phyloP scores from a whole-genome alignment of 2,888 invertebrate species.

The Drosophila infuscata region DNA sequence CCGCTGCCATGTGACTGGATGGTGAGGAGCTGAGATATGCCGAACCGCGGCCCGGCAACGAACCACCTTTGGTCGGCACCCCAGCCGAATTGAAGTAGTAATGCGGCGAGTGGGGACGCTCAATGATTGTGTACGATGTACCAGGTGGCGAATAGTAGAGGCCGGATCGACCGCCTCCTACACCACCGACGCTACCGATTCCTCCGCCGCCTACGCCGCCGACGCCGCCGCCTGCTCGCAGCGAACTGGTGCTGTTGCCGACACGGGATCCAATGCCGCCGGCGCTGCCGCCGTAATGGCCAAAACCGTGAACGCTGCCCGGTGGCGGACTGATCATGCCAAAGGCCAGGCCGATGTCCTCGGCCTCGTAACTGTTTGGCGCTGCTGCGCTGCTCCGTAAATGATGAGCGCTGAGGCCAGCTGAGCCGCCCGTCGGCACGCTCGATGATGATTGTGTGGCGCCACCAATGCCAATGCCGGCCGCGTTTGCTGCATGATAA shows the following conservation, averaged over 20 bases:
- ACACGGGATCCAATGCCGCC: slow-evolving; percentile 69
- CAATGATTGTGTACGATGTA: slow-evolving; percentile 95
- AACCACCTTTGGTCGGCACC: slow-evolving; percentile 84
- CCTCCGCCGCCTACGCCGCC: slow-evolving; percentile 85
- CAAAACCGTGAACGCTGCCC: slow-evolving; percentile 66
- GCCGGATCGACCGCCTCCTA: slow-evolving; percentile 87
- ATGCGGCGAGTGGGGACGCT: slow-evolving; percentile 90
- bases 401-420: slow-evolving; percentile 80
- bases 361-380: slow-evolving; percentile 85
- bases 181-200: slow-evolving; percentile 83
- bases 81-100: slow-evolving; percentile 86
- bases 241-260: slow-evolving; percentile 85
- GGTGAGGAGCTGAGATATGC: slow-evolving; percentile 90
- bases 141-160: slow-evolving; percentile 95
- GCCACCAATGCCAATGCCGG: slow-evolving; percentile 67
- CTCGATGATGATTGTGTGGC: slow-evolving; percentile 81
- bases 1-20: slow-evolving; percentile 86
- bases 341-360: slow-evolving; percentile 83
- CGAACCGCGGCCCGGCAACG: slow-evolving; percentile 86
- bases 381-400: slow-evolving; percentile 76
- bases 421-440: slow-evolving; percentile 82
- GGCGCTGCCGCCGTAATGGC: slow-evolving; percentile 51
- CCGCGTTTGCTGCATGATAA: slow-evolving; percentile 78
- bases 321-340: slow-evolving; percentile 82
- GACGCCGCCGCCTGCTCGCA: slow-evolving; percentile 86